A percentile compares a stretch with the other conserved stretches of the same genome.
These are phyloP conservation scores for Alentia gelatinosa DNA, from an alignment of 2,888 invertebrate genomes.

Conservation along the genomic window DNA sequence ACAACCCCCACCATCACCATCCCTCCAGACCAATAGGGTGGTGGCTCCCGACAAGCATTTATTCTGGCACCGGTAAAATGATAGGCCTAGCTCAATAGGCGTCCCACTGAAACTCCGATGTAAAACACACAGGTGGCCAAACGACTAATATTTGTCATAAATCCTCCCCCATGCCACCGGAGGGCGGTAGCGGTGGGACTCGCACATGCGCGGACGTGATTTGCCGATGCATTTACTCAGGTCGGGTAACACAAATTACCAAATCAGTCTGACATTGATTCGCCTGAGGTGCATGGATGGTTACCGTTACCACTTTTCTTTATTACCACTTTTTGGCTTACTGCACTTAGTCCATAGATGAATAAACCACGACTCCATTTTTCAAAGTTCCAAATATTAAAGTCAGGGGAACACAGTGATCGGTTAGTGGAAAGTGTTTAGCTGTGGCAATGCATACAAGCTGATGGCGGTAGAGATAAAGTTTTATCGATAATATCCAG, in stretches of 20 bases:
- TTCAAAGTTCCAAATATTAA: neutral
- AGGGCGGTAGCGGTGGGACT: neutral
- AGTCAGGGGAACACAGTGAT: neutral
- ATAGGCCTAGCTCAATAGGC: conserved; percentile 9
- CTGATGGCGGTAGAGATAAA: neutral
- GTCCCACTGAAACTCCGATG: conserved; percentile 16
- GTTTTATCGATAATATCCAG: neutral
- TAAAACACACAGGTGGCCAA: conserved; percentile 7
- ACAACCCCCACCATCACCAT: no score
- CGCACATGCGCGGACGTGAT: neutral
- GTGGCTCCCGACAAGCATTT: conserved; percentile 1
- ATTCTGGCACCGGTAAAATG: conserved; percentile 6
- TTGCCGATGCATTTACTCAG: neutral
- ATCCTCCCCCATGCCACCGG: neutral
- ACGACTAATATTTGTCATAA: conserved; percentile 39
- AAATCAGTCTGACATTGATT: neutral
- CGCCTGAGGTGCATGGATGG: neutral
- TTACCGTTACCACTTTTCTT: neutral
- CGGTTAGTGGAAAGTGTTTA: neutral
- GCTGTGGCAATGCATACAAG: neutral
- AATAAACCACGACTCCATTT: neutral
- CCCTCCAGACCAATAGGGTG: no score
- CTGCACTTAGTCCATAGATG: neutral
- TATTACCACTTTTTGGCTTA: neutral
- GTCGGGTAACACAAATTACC: conserved; percentile 10